phyloP scores from a whole-genome alignment of 2,797 vertebrate species.

The Lagocephalus sceleratus region DNA sequence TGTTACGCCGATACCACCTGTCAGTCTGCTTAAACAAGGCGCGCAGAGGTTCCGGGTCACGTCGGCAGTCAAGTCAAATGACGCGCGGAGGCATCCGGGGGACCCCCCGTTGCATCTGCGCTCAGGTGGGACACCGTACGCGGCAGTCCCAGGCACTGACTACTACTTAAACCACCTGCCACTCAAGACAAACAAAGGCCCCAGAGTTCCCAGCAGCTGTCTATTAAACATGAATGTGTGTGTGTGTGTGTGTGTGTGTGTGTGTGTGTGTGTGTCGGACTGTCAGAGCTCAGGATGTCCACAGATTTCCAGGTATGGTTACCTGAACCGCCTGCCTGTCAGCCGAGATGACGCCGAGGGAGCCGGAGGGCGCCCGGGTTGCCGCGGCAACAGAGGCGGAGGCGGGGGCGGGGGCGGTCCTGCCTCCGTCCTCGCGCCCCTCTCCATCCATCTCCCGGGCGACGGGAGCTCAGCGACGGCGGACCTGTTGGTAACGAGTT shows the following conservation, averaged over 20 bases:
- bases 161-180: neutral
- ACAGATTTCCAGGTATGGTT: neutral
- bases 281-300: neutral
- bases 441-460: constrained; percentile 64
- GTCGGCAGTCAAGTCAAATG: constrained; percentile 46
- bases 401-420: constrained; percentile 63
- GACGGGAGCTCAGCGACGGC: constrained; percentile 32
- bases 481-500: constrained; percentile 27
- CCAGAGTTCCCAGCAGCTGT: neutral
- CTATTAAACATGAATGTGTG: neutral
- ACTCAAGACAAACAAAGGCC: neutral
- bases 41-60: neutral
- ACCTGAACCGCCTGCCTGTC: neutral
- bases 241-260: too few species aligned
- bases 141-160: neutral
- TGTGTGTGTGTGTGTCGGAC: too few species aligned
- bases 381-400: constrained; percentile 71
- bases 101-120: neutral
- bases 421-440: constrained; percentile 79
- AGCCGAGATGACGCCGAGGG: constrained; percentile 79
- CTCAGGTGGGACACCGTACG: neutral
- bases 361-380: constrained; percentile 80
- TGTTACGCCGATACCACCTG: constrained; percentile 87
- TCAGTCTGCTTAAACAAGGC: neutral
- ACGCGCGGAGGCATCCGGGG: neutral